Evolutionary conservation across 2,888 invertebrate genomes (phyloP), one percentile per base, ranked within the genome.

Genomic region (Gastracanthus pulcherrimus): DNA sequence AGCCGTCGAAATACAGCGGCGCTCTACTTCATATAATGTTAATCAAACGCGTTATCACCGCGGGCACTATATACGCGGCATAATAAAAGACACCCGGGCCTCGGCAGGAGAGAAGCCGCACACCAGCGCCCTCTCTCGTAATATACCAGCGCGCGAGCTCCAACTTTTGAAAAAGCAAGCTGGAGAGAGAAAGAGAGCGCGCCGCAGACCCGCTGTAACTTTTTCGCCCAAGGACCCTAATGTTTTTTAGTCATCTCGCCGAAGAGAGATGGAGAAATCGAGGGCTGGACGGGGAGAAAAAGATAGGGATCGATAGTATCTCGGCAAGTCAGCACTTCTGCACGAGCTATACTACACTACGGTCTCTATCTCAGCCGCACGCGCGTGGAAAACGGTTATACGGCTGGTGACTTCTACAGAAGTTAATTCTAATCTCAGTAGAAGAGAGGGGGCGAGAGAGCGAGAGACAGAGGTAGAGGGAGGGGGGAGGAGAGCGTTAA

Each of bases 11-110:
- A 38, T 41, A 41, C 41, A 13, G 23, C 7, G 51, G 5, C 16
- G 34, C 41, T 55, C 55, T 62, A 76, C 69, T 76, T 76, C 76
- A 76, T 69, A 76, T 69, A 69, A 76, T 76, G 76, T 76, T 76
- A 76, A 67, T 76, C 58, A 76, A 76, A 76, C n/a, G 13, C 45
- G 58, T 76, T 76, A 76, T 67, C 60, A 60, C 69, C 76, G 45
- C 34, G 23, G 34, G 3, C 13, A 26, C 6, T 13, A 19, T 13
- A 38, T 67, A 48, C 13, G 36, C 6, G 23, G 29, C 13, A 38
- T 67, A 48, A 69, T 45, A 69, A 62, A 45, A 45, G 58, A 51
- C 45, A 60, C 13, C 45, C 74, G 74, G 55, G 55, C 36, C 66
- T 38, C 76, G 60, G n/a, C n/a, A n/a, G n/a, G n/a, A n/a, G n/a